Percentiles rank a stretch among this genome's conserved stretches.
Conservation (phyloP, 2,888 invertebrate genomes). For the Dendrolimus pini region DNA sequence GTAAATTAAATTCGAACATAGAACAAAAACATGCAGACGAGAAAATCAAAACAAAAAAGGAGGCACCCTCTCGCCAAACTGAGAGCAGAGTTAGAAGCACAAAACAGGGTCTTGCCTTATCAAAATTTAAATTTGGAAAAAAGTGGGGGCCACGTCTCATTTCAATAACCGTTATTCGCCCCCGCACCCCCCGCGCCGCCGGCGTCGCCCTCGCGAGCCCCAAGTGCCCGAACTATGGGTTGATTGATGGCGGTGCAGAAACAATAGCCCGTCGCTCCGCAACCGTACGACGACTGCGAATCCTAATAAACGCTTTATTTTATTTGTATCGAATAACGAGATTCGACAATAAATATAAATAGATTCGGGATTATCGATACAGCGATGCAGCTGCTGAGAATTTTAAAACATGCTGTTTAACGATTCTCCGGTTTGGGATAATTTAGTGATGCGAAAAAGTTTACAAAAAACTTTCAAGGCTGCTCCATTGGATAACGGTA, state of each 20-base stretch:
- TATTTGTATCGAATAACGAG: slow-evolving; percentile 68
- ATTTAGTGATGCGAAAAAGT: slow-evolving; percentile 19
- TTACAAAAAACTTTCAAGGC: slow-evolving; percentile 13
- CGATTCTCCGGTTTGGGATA: slow-evolving; percentile 27
- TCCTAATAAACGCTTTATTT: slow-evolving; percentile 75
- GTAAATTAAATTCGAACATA: slow-evolving; percentile 36
- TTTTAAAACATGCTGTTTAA: slow-evolving; percentile 36
- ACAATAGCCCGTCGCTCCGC: slow-evolving; percentile 65
- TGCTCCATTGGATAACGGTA: not conserved
- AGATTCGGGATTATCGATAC: slow-evolving; percentile 56
- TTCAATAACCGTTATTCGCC: slow-evolving; percentile 75
- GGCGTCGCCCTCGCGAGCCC: slow-evolving; percentile 22
- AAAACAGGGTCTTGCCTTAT: slow-evolving; percentile 73
- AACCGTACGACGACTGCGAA: slow-evolving; percentile 65
- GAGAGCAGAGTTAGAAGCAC: slow-evolving; percentile 58
- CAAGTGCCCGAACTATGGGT: slow-evolving; percentile 42
- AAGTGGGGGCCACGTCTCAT: slow-evolving; percentile 70
- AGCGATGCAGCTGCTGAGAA: slow-evolving; percentile 46
- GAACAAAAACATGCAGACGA: slow-evolving; percentile 49
- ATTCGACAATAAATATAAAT: slow-evolving; percentile 62
- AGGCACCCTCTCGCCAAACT: slow-evolving; percentile 53
- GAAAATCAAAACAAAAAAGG: slow-evolving; percentile 56
- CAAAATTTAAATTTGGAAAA: slow-evolving; percentile 76
- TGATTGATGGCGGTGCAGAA: slow-evolving; percentile 72
- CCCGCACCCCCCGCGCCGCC: slow-evolving; percentile 33